phyloP scores from a whole-genome alignment of 2,888 invertebrate species.

The Scelioninae gen. 1 region DNA sequence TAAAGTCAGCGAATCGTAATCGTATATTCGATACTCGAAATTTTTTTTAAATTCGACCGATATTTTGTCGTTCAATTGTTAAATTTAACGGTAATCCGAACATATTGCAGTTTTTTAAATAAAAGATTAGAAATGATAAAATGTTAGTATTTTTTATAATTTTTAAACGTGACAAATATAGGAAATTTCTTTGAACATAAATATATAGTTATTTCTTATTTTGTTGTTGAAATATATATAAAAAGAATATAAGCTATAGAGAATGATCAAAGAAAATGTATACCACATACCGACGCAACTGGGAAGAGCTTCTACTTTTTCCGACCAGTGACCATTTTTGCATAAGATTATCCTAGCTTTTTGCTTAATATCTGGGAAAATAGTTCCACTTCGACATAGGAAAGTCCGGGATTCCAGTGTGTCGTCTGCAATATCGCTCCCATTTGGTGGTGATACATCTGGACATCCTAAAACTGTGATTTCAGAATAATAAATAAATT shows the following conservation, averaged over 20 bases:
- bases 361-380: slow-evolving; percentile 89
- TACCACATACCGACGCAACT: slow-evolving; percentile 87
- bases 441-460: slow-evolving; percentile 87
- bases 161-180: not conserved
- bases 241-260: not conserved
- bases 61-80: slow-evolving; percentile 15
- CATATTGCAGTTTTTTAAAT: not conserved
- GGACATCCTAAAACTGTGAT: slow-evolving; percentile 88
- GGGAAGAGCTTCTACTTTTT: slow-evolving; percentile 85
- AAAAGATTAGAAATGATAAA: no score
- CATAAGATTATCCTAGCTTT: slow-evolving; percentile 88
- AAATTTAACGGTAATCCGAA: not conserved
- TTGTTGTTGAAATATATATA: not conserved
- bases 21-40: slow-evolving; percentile 14
- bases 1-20: slow-evolving; percentile 23
- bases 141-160: no score
- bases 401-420: slow-evolving; percentile 88
- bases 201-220: not conserved
- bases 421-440: slow-evolving; percentile 89
- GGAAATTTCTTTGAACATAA: not conserved
- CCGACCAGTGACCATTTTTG: slow-evolving; percentile 88
- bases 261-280: not conserved
- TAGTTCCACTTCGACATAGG: slow-evolving; percentile 88
- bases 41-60: slow-evolving; percentile 21
- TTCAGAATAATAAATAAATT: no score